Conservation (phyloP, 2,888 invertebrate species). For the Sepioteuthis lessoniana region DNA sequence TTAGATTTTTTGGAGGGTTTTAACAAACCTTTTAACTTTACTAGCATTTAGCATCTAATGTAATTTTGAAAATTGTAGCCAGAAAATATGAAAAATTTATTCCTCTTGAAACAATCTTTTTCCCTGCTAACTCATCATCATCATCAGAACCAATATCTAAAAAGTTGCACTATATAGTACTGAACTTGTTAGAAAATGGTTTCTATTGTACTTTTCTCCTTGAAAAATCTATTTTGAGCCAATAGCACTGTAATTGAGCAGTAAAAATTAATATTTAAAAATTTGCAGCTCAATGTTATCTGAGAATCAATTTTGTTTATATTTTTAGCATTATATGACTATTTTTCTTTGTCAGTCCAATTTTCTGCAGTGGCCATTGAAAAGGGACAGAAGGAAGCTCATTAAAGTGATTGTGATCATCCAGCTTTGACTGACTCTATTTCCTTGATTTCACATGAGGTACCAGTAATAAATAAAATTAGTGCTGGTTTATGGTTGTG, state of each 20-base stretch:
- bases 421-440: neutral
- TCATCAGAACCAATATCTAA: too few relatives aligned
- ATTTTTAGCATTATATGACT: constrained; percentile 45
- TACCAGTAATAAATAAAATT: neutral
- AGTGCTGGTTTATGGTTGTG: constrained; percentile 1
- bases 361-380: constrained; percentile 42
- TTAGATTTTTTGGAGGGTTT: too few relatives aligned
- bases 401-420: constrained; percentile 2
- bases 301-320: neutral
- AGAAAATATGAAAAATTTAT: too few relatives aligned
- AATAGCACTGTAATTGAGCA: constrained; percentile 14
- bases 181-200: too few relatives aligned
- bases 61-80: too few relatives aligned
- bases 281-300: constrained; percentile 20
- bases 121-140: too few relatives aligned
- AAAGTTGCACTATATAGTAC: too few relatives aligned
- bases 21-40: too few relatives aligned
- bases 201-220: too few relatives aligned
- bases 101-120: too few relatives aligned
- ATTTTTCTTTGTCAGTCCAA: constrained; percentile 49
- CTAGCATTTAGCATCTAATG: too few relatives aligned
- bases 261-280: neutral
- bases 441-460: neutral
- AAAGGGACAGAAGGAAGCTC: neutral
- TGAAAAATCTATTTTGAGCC: neutral